Base-by-base conservation (phyloP, 2,888 invertebrate species). In the Eledona agricola region DNA sequence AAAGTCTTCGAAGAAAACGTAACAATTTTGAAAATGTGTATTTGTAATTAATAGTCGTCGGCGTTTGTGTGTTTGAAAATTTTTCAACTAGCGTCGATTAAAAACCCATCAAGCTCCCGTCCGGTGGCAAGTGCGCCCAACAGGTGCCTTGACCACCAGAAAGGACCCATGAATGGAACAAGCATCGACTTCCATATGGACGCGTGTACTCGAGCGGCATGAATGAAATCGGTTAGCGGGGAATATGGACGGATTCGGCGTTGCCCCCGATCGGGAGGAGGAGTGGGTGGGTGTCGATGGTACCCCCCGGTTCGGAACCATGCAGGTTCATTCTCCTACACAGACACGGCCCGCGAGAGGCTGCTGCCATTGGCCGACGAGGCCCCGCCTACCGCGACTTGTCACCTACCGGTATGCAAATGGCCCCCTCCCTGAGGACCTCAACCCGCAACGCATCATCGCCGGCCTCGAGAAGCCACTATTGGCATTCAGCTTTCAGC, bases 391-490 rank as follows among this genome's bases (percentile, higher is more conserved):
- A 59, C 72, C 72, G 72, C 74, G 72, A 76, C 73, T 76, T 77
- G 76, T 77, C 77, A 77, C 76, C 77, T 77, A 76, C 77, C 75
- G 76, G 77, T 77, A 77, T 77, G 77, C 77, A 77, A 77, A 77
- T 77, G 73, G 68, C 70, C 72, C 72, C 70, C 72, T 66, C 65
- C 63, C 60, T 46, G 38, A 54, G 50, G 54, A 54, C 54, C 54
- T 49, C 49, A 43, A 54, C 54, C 54, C 54, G 54, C 53, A 53
- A 49, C 52, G 52, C 53, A 47, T 35, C 23, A 32, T 40, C 10
- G 25, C 37, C 40, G 20, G 42, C 35, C 28, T 25, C 19, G 53
- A 49, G 47, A 42, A 54, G 54, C 49, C 49, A 49, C 49, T 54
- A 54, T 54, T 50, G 54, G 54, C 37, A 54, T 54, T 50, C 54